phyloP scores from a whole-genome alignment of 1,140 invertebrate species.

The Drosophila cardini region DNA sequence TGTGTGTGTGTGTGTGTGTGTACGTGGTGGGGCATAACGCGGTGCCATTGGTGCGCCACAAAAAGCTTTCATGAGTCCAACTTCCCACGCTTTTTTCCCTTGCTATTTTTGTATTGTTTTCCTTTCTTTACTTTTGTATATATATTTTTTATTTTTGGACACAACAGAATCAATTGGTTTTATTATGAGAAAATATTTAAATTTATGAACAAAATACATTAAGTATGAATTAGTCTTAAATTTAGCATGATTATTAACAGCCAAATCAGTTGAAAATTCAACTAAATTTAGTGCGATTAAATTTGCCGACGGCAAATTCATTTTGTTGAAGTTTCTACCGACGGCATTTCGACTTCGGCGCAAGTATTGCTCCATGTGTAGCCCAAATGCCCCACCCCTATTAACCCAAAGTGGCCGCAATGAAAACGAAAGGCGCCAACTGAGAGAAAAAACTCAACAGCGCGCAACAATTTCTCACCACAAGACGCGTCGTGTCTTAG shows the following conservation, averaged over 20 bases:
- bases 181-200: too few relatives aligned
- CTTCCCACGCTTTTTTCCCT: constrained; percentile 58
- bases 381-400: constrained; percentile 11
- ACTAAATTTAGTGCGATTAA: background rate
- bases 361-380: background rate
- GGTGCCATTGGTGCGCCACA: constrained; percentile 85
- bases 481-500: constrained; percentile 69
- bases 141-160: constrained; percentile 42
- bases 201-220: too few relatives aligned
- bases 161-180: constrained; percentile 51
- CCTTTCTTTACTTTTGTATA: constrained; percentile 2
- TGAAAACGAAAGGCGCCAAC: constrained; percentile 72
- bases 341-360: constrained; percentile 55
- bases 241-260: too few relatives aligned
- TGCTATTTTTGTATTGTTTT: constrained; percentile 40
- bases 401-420: constrained; percentile 44
- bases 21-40: constrained; percentile 83
- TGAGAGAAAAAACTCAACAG: constrained; percentile 50
- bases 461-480: constrained; percentile 79
- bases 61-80: constrained; percentile 84
- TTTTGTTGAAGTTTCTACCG: constrained; percentile 47
- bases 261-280: background rate
- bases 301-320: constrained; percentile 64
- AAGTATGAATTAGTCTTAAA: too few relatives aligned
- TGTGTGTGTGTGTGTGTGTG: constrained; percentile 43